Conservation (phyloP, 2,113 vertebrate species). For the Coturnix japonica region DNA sequence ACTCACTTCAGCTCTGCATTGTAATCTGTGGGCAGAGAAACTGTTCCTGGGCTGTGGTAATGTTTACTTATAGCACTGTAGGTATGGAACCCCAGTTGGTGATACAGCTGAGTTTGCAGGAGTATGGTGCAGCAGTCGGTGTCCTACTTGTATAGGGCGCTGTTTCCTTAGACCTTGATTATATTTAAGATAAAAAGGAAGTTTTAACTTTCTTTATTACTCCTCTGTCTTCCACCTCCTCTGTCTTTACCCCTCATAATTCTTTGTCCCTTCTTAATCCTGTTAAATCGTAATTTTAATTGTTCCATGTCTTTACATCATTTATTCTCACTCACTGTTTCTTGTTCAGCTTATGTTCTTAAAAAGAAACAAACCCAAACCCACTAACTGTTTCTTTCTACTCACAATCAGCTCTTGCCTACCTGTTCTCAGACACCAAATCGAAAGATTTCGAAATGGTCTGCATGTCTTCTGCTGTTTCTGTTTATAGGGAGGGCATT, state of each 20-base stretch:
- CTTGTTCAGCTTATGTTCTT: neutral
- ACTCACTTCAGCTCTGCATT: neutral
- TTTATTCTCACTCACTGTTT: neutral
- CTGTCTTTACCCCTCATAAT: neutral
- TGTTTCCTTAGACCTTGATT: neutral
- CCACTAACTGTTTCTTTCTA: neutral
- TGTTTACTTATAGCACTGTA: neutral
- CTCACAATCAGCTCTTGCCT: neutral
- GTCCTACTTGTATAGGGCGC: neutral
- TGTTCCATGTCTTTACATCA: neutral
- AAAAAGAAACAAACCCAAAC: neutral
- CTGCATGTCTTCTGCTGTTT: neutral
- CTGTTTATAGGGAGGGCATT: neutral
- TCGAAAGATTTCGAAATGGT: neutral
- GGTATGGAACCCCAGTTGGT: neutral
- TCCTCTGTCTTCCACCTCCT: accelerated
- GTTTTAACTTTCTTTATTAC: neutral
- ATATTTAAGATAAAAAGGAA: neutral
- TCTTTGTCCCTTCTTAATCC: neutral
- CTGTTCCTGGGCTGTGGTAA: neutral
- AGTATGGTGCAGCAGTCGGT: neutral
- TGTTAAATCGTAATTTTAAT: neutral
- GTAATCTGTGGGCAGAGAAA: neutral
- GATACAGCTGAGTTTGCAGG: neutral
- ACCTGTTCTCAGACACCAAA: neutral